Evolutionary conservation across 2,797 vertebrate species (phyloP).

Genomic region (Tympanoctomys barrerae): DNA sequence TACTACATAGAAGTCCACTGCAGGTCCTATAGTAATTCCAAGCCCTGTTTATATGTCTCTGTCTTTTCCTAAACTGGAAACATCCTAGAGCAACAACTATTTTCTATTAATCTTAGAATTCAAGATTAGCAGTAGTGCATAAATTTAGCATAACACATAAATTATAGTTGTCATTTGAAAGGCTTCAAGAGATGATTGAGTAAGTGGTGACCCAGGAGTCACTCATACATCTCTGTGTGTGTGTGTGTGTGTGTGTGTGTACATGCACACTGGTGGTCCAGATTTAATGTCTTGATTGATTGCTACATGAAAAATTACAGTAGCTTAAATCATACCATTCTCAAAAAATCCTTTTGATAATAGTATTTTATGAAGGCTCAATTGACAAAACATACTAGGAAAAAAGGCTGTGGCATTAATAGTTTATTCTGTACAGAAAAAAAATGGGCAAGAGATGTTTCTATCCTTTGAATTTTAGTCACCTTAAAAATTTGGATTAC

Average conservation of each 20-base stretch:
- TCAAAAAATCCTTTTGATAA: slow-evolving; percentile 46
- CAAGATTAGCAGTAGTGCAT: not conserved
- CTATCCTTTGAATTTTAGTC: slow-evolving; percentile 67
- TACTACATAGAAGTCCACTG: not conserved
- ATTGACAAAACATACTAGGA: slow-evolving; percentile 41
- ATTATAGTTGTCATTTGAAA: slow-evolving; percentile 55
- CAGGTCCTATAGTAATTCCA: not conserved
- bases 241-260: not conserved
- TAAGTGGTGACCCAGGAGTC: not conserved
- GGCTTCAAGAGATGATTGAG: slow-evolving; percentile 2
- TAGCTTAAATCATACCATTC: not conserved
- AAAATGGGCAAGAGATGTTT: slow-evolving; percentile 23
- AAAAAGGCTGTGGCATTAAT: slow-evolving; percentile 37
- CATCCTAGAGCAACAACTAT: slow-evolving; percentile 51
- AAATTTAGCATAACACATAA: not conserved
- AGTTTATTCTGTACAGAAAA: slow-evolving; percentile 46
- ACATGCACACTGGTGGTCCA: not conserved
- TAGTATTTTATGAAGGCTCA: slow-evolving; percentile 8
- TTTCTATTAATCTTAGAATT: slow-evolving; percentile 27
- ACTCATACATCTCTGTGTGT: not conserved
- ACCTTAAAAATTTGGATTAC: slow-evolving; percentile 76
- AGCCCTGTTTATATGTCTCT: slow-evolving; percentile 1
- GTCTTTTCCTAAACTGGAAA: slow-evolving; percentile 44
- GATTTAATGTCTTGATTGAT: slow-evolving; percentile 7
- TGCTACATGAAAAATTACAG: slow-evolving; percentile 43